A percentile compares a stretch with the other conserved stretches of the same genome.
phyloP scores from a whole-genome alignment of 2,113 vertebrate genomes.

The Daboia siamensis region DNA sequence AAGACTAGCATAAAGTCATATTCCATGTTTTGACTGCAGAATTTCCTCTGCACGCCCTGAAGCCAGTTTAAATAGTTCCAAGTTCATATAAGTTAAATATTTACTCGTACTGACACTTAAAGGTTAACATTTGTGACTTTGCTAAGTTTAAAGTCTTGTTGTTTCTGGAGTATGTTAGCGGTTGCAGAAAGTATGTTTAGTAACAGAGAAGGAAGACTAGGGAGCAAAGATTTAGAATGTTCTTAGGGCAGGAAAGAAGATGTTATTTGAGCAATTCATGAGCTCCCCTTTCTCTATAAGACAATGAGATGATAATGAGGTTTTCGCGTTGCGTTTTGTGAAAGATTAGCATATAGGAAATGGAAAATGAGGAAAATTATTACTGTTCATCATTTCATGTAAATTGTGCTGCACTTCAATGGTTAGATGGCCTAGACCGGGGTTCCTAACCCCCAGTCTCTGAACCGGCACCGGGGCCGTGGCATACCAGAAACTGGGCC shows the following conservation, averaged over 20 bases:
- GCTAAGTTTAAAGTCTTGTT: neutral
- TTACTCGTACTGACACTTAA: neutral
- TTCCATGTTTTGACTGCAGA: neutral
- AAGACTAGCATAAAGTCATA: neutral
- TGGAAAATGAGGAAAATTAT: neutral
- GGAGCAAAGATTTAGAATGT: neutral
- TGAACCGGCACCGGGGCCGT: no score
- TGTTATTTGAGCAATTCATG: neutral
- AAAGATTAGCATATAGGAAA: neutral
- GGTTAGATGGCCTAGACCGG: no score
- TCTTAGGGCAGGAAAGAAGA: neutral
- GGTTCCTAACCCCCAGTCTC: no score
- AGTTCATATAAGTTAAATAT: slow-evolving; percentile 14
- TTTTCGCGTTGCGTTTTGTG: neutral
- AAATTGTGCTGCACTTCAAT: no score
- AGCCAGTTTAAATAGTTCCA: neutral
- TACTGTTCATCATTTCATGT: neutral
- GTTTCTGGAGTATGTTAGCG: neutral
- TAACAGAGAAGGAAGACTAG: neutral
- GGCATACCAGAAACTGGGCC: no score
- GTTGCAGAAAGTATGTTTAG: neutral
- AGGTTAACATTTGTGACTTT: neutral
- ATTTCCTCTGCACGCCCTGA: neutral
- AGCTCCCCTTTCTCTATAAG: neutral
- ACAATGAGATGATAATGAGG: neutral